Base-by-base conservation (phyloP, 2,888 invertebrate genomes). In the Eupithecia insigniata region DNA sequence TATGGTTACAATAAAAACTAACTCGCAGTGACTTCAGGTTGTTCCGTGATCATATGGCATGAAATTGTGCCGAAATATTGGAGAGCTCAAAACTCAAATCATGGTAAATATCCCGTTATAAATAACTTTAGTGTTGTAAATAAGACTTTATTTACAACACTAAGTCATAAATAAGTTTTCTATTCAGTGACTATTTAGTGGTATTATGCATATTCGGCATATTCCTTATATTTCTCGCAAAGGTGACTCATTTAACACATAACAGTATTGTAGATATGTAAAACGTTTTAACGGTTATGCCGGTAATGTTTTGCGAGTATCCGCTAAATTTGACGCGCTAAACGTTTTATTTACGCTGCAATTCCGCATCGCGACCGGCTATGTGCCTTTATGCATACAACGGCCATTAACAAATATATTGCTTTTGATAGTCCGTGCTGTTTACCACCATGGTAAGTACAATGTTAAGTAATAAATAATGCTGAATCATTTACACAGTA, bases 301-400 rank as follows among this genome's bases (percentile, higher is more conserved):
- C 78, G 73, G 81, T 79, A 81, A 84, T 75, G 76, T 81, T 92
- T 92, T 86, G 89, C 91, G 84, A 78, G 80, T 81, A 83, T 80
- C 81, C 83, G 91, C 89, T 89, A 92, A 91, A 88, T 88, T 81
- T 84, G 86, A 83, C 73, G 78, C 70, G 84, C 84, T 89, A 89
- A 90, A 85, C 83, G 83, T 81, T 84, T 85, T 87, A 85, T 89
- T 88, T 88, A 83, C 83, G 73, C 73, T 78, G 66, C 73, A 78
- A 84, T 90, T 88, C 87, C 85, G 87, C 87, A 85, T 84, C 84
- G 82, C 79, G 68, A 71, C 69, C 70, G 68, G 71, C 69, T 70
- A 51, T 72, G 65, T 30, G 64, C 32, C 46, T 72, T 76, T 72
- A 73, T 74, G 74, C 61, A 74, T 69, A 61, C 70, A 67, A 72